Percentiles rank a stretch among this genome's conserved stretches.
Evolutionary conservation across 2,113 vertebrate genomes (phyloP).

Genomic region (Oncorhynchus masou): DNA sequence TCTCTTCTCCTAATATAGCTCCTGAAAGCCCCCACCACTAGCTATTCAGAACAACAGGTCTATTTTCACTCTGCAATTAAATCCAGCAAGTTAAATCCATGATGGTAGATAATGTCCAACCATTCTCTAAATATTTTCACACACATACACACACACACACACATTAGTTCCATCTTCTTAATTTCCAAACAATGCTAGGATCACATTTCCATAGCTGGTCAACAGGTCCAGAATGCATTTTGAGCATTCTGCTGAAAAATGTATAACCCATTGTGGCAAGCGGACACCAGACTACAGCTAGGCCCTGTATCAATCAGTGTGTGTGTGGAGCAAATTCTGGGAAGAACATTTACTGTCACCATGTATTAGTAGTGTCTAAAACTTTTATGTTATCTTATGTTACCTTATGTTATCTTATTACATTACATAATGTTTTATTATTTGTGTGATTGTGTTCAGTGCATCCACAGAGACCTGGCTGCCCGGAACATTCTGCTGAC

Average conservation of each 20-base stretch:
- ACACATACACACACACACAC: neutral
- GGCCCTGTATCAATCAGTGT: conserved; percentile 40
- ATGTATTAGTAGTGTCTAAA: neutral
- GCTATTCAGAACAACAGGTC: no score
- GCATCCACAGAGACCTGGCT: conserved; percentile 96
- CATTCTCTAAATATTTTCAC: no score
- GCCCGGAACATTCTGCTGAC: conserved; percentile 97
- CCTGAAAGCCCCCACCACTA: neutral
- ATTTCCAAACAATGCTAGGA: neutral
- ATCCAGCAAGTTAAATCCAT: no score
- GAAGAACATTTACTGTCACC: conserved; percentile 27
- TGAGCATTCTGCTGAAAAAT: conserved; percentile 55
- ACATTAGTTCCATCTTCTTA: neutral
- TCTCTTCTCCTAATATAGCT: neutral
- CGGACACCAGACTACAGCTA: conserved; percentile 32
- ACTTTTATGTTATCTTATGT: neutral
- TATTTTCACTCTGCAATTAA: no score
- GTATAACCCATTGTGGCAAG: conserved; percentile 24
- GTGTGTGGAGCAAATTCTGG: conserved; percentile 33
- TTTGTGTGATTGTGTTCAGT: conserved; percentile 69
- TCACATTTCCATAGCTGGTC: conserved; percentile 47
- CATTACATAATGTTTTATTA: conserved; percentile 6
- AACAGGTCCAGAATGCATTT: conserved; percentile 50
- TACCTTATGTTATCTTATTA: conserved; percentile 25
- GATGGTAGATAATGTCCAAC: no score